These are phyloP conservation scores for Petromus typicus DNA, from an alignment of 2,113 vertebrate species.

Conservation along the genomic window DNA sequence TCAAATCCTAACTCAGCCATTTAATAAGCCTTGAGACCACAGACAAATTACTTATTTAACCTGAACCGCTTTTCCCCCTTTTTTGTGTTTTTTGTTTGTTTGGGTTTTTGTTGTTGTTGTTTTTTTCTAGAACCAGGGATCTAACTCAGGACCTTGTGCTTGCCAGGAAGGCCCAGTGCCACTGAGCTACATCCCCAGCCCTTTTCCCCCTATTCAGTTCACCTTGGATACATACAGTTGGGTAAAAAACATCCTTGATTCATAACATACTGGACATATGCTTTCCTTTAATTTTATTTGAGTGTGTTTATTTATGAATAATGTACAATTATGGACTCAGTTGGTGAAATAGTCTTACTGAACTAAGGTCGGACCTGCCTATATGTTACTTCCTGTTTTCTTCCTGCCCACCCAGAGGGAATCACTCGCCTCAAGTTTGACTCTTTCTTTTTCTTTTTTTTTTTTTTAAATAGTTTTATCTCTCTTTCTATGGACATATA, in stretches of 20 bases:
- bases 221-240: background rate
- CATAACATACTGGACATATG: background rate
- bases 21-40: background rate
- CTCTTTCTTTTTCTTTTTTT: background rate
- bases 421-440: background rate
- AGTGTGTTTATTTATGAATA: constrained; percentile 25
- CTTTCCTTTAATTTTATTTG: constrained; percentile 56
- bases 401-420: background rate
- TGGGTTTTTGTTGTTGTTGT: too few relatives aligned
- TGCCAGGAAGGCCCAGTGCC: too few relatives aligned
- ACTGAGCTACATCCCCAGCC: too few relatives aligned
- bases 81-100: too few relatives aligned
- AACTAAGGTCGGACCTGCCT: background rate
- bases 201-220: background rate
- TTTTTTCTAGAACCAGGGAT: too few relatives aligned
- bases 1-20: background rate
- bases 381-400: background rate
- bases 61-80: background rate
- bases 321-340: background rate
- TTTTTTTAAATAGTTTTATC: background rate
- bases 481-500: background rate
- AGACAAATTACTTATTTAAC: constrained; percentile 21
- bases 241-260: background rate
- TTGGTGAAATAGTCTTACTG: background rate
- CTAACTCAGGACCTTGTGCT: too few relatives aligned